These are phyloP conservation scores for Sakesphorus luctuosus DNA, from an alignment of 2,113 vertebrate genomes.

Conservation along the genomic window DNA sequence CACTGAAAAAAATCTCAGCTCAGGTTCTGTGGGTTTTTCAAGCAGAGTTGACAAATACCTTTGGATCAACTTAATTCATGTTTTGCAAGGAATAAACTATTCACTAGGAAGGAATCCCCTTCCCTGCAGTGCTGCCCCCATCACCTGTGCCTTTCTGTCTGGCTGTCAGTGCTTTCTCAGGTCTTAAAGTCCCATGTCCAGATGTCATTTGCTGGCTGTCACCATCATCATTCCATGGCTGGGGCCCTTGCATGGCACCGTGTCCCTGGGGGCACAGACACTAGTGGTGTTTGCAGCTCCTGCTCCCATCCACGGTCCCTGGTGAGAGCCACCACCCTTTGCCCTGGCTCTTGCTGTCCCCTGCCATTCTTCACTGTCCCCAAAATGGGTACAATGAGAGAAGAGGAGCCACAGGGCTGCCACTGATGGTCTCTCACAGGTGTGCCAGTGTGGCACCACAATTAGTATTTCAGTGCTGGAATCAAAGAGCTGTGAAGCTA, in stretches of 20 bases:
- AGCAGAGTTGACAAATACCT: background rate
- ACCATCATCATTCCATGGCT: background rate
- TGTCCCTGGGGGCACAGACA: accelerated
- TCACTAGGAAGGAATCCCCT: background rate
- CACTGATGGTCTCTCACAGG: background rate
- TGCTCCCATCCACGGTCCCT: background rate
- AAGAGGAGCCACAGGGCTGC: background rate
- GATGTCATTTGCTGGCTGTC: background rate
- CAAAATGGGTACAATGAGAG: background rate
- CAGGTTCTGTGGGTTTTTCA: background rate
- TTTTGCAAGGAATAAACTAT: background rate
- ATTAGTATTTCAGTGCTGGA: background rate
- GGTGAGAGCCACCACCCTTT: background rate
- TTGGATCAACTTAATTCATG: background rate
- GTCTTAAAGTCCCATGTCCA: background rate
- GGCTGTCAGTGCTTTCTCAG: background rate
- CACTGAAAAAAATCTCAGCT: too few relatives aligned
- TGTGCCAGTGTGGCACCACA: accelerated
- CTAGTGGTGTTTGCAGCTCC: background rate
- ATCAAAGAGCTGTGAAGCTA: background rate
- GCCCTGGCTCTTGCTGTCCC: background rate
- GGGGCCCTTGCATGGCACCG: background rate
- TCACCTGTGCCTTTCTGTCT: accelerated
- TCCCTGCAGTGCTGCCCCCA: background rate
- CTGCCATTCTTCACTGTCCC: background rate